Percentiles rank a stretch among this genome's conserved stretches.
phyloP scores from a whole-genome alignment of 2,888 invertebrate genomes.

The Sinhomidia bicolor region DNA sequence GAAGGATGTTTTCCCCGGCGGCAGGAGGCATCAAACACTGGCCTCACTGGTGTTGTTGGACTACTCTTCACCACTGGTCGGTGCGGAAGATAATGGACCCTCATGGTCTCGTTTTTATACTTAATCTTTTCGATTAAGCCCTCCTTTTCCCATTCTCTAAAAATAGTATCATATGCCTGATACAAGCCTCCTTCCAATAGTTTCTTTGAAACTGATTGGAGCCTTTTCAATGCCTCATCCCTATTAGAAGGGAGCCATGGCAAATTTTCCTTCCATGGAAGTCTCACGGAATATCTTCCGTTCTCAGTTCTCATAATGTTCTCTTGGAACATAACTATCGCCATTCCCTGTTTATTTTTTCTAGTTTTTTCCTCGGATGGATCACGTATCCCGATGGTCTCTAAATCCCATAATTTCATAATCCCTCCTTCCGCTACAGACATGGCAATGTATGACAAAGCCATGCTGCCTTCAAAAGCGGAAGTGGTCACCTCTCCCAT shows the following conservation, averaged over 20 bases:
- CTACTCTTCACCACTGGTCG: not conserved
- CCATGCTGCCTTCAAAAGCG: not conserved
- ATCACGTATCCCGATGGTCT: not conserved
- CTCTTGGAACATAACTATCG: too few species aligned
- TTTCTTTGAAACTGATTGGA: not conserved
- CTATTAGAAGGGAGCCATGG: not conserved
- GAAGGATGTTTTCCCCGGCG: not conserved
- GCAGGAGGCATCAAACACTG: not conserved
- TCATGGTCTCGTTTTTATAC: too few species aligned
- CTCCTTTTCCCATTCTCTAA: constrained; percentile 1
- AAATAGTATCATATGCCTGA: not conserved
- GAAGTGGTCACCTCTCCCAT: not conserved
- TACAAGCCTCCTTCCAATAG: not conserved
- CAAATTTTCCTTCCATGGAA: not conserved
- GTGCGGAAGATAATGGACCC: not conserved
- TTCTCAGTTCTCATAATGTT: not conserved
- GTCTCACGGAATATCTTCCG: not conserved
- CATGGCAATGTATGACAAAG: not conserved
- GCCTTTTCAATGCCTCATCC: not conserved
- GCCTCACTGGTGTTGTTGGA: not conserved
- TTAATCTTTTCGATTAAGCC: not conserved
- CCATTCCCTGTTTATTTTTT: not conserved
- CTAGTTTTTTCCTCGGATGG: not conserved
- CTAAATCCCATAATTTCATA: not conserved
- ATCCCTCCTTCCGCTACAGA: not conserved